These are phyloP conservation scores for Phalacrocorax carbo DNA, from an alignment of 2,113 vertebrate species.

Conservation along the genomic window DNA sequence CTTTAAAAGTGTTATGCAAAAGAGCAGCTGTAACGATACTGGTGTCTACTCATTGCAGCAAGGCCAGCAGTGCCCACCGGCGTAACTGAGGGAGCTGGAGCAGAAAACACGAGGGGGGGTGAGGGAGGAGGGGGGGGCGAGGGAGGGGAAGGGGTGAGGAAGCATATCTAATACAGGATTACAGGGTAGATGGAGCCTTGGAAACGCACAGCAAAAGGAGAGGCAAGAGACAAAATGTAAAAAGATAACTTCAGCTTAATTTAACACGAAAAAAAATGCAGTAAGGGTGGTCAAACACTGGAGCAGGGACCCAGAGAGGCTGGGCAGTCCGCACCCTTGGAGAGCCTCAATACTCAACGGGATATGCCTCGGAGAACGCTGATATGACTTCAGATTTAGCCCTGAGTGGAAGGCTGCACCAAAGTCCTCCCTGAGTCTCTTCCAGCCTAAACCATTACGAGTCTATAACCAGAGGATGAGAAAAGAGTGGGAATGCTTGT, in stretches of 20 bases:
- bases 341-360: background rate
- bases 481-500: background rate
- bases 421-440: background rate
- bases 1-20: background rate
- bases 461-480: background rate
- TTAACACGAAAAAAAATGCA: too few relatives aligned
- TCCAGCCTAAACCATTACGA: background rate
- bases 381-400: background rate
- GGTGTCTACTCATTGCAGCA: background rate
- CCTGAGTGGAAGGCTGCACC: background rate
- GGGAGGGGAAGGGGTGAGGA: background rate
- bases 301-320: background rate
- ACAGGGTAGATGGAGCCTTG: background rate
- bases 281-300: background rate
- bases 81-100: background rate
- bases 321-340: background rate
- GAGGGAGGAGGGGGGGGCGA: background rate
- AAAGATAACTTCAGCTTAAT: background rate
- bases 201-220: background rate
- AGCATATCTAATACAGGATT: background rate
- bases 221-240: background rate
- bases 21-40: background rate
- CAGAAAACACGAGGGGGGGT: background rate
- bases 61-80: background rate
- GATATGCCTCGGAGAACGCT: background rate